Percentiles rank a stretch among this genome's conserved stretches.
Conservation (phyloP, 2,113 vertebrate genomes). For the Cyprinus carpio region DNA sequence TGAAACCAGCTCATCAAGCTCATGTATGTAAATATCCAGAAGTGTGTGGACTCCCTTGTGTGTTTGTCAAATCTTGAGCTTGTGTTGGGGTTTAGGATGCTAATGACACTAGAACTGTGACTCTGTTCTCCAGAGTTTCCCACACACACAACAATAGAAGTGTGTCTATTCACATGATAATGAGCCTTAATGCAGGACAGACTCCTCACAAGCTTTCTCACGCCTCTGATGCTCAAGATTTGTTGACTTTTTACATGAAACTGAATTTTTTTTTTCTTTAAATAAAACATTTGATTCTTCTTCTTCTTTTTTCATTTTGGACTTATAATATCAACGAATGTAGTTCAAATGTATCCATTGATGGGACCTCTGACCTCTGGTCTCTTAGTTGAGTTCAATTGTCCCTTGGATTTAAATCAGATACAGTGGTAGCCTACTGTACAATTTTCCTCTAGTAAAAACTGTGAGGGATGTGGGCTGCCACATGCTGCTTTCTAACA, state of each 20-base stretch:
- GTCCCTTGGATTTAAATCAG: background rate
- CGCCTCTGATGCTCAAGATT: background rate
- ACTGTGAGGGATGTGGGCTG: too few species aligned
- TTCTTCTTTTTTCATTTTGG: background rate
- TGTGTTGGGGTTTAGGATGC: constrained; percentile 49
- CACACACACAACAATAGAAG: constrained; percentile 77
- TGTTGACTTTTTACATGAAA: background rate
- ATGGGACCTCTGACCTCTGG: constrained; percentile 7
- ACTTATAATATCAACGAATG: background rate
- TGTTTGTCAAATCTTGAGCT: background rate
- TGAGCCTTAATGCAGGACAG: constrained; percentile 47
- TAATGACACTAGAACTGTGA: constrained; percentile 72
- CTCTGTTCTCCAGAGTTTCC: constrained; percentile 70
- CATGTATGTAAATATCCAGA: background rate
- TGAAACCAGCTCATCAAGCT: background rate
- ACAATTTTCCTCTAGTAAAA: too few species aligned
- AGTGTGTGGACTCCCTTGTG: constrained; percentile 42
- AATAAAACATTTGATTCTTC: background rate
- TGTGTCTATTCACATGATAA: constrained; percentile 78
- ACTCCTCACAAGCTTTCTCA: background rate
- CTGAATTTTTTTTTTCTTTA: background rate
- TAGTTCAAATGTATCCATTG: background rate
- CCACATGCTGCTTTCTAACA: too few species aligned
- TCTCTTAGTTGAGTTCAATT: constrained; percentile 26
- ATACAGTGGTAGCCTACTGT: too few species aligned